Percentiles rank a stretch among this genome's conserved stretches.
phyloP scores from a whole-genome alignment of 30 jellyfish, hydroid and myxozoan genomes.

The Aurelia aurita complex sp. Pacific region DNA sequence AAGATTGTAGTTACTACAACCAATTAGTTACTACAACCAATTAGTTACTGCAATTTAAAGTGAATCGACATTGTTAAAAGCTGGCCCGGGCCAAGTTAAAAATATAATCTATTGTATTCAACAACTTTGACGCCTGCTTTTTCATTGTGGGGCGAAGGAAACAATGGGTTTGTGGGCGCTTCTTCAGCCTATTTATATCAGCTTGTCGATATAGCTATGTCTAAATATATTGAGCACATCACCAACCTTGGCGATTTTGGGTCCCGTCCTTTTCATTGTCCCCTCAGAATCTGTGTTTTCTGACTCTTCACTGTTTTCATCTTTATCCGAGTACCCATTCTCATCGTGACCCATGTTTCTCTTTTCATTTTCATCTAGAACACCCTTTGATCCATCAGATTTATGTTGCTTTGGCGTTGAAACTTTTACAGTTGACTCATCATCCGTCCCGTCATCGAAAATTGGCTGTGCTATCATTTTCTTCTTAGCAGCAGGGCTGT shows the following conservation, averaged over 20 bases:
- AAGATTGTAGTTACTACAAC: too few relatives aligned
- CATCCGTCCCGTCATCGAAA: background rate
- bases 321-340: background rate
- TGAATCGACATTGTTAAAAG: too few relatives aligned
- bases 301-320: background rate
- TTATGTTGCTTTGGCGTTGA: background rate
- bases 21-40: too few relatives aligned
- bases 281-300: background rate
- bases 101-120: too few relatives aligned
- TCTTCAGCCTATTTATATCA: too few relatives aligned
- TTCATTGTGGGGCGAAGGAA: too few relatives aligned
- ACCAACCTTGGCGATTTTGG: constrained; percentile 27
- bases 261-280: background rate
- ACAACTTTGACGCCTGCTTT: too few relatives aligned
- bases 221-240: background rate
- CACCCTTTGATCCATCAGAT: background rate
- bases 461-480: background rate
- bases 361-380: background rate
- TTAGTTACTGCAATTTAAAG: too few relatives aligned
- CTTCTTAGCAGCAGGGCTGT: constrained; percentile 1
- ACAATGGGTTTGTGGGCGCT: too few relatives aligned
- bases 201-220: too few relatives aligned
- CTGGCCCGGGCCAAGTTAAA: too few relatives aligned
- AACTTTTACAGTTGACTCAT: background rate
- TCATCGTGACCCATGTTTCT: background rate